phyloP scores from a whole-genome alignment of 2,113 vertebrate genomes.

The Trogon surrucura region DNA sequence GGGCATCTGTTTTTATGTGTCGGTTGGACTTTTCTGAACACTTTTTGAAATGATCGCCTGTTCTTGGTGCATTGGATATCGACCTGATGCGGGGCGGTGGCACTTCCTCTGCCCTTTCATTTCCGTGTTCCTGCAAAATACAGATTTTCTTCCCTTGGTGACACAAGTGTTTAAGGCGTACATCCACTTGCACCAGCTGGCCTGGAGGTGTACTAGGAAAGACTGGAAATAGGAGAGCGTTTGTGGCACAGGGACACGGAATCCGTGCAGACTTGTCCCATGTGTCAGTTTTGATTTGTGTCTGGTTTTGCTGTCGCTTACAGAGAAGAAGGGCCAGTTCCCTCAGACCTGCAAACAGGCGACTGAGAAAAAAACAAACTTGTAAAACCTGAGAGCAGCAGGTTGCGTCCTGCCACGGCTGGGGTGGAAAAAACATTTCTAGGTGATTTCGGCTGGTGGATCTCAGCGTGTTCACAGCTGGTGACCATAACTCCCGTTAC shows the following conservation, averaged over 20 bases:
- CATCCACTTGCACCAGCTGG: not conserved
- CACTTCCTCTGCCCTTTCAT: not conserved
- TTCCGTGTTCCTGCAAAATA: not conserved
- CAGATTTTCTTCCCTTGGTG: not conserved
- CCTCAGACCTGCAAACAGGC: not conserved
- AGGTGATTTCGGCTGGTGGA: fast-evolving
- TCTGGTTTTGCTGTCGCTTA: not conserved
- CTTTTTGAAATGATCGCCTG: not conserved
- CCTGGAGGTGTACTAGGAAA: fast-evolving
- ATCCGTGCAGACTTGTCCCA: not conserved
- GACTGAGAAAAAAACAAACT: not conserved
- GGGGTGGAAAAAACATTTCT: not conserved
- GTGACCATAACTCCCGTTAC: fast-evolving
- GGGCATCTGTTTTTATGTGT: not conserved
- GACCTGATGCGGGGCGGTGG: not conserved
- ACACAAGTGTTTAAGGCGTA: not conserved
- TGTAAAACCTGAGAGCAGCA: not conserved
- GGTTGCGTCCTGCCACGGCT: fast-evolving
- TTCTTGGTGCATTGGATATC: not conserved
- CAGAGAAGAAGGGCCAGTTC: not conserved
- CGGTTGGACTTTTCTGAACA: not conserved
- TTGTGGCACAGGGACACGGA: not conserved
- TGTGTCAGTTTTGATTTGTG: not conserved
- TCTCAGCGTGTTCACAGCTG: not conserved
- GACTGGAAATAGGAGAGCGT: fast-evolving